phyloP scores from a whole-genome alignment of 1,140 invertebrate species.

The Pinna nobilis region DNA sequence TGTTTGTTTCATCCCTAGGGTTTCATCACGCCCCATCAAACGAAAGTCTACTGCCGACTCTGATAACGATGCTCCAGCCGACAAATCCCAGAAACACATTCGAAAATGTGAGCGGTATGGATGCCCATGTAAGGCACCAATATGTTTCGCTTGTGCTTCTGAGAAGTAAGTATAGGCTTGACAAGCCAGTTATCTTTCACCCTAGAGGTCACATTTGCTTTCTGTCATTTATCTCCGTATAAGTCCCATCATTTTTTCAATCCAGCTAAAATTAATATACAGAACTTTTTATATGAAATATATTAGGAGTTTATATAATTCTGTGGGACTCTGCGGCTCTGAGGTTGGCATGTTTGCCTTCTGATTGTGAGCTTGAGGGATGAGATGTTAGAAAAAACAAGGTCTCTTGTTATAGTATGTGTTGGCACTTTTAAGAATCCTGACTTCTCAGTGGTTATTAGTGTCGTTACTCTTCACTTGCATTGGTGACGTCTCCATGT shows the following conservation, averaged over 20 bases:
- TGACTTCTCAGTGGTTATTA: no score
- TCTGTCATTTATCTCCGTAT: no score
- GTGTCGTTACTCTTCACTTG: background rate
- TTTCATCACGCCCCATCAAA: no score
- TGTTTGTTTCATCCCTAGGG: no score
- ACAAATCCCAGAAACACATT: constrained; percentile 21
- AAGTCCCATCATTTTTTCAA: no score
- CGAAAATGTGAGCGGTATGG: constrained; percentile 55
- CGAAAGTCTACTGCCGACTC: background rate
- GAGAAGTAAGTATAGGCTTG: constrained; percentile 42
- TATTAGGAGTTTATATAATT: background rate
- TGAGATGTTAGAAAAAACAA: no score
- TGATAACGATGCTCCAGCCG: background rate
- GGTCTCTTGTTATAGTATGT: no score
- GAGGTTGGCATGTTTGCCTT: no score
- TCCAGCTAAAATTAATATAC: no score
- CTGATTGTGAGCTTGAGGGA: no score
- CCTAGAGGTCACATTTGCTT: background rate
- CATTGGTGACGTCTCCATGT: background rate
- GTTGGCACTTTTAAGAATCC: no score
- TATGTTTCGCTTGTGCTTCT: constrained; percentile 63
- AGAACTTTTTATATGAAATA: no score
- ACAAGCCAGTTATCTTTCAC: background rate
- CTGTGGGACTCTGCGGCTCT: background rate
- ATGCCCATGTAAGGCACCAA: constrained; percentile 58